phyloP scores from a whole-genome alignment of 2,888 invertebrate species.

The Drosophila robusta region DNA sequence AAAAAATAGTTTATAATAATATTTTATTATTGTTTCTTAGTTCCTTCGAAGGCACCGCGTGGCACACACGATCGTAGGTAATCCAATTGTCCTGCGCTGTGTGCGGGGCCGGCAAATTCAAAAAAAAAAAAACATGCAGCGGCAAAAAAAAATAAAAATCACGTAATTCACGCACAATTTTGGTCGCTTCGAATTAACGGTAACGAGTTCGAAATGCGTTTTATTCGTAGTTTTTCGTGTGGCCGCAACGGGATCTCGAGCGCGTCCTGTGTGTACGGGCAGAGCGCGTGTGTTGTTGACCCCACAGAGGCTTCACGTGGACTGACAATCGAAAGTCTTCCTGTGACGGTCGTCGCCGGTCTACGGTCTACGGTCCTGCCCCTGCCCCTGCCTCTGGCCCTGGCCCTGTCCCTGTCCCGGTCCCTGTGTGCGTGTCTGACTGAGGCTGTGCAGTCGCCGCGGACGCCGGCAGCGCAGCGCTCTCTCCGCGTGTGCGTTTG shows the following conservation, averaged over 20 bases:
- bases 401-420: constrained; percentile 52
- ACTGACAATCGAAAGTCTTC: constrained; percentile 82
- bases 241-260: constrained; percentile 51
- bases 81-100: constrained; percentile 75
- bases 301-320: constrained; percentile 84
- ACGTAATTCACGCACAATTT: constrained; percentile 18
- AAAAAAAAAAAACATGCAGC: constrained; percentile 13
- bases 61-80: constrained; percentile 76
- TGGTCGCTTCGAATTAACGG: not conserved
- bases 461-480: constrained; percentile 39
- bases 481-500: constrained; percentile 3
- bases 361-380: constrained; percentile 31
- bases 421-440: constrained; percentile 33
- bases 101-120: constrained; percentile 30
- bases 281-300: constrained; percentile 83
- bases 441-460: constrained; percentile 59
- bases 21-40: not conserved
- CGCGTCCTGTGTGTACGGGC: constrained; percentile 43
- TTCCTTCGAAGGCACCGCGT: constrained; percentile 44
- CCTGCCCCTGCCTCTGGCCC: constrained; percentile 37
- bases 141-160: constrained; percentile 24
- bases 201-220: constrained; percentile 3
- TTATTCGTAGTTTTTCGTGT: constrained; percentile 22
- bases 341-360: constrained; percentile 75
- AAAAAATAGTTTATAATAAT: constrained; percentile 5